These are phyloP conservation scores for Leucophora obtusa DNA, from an alignment of 2,888 invertebrate species.

Conservation along the genomic window DNA sequence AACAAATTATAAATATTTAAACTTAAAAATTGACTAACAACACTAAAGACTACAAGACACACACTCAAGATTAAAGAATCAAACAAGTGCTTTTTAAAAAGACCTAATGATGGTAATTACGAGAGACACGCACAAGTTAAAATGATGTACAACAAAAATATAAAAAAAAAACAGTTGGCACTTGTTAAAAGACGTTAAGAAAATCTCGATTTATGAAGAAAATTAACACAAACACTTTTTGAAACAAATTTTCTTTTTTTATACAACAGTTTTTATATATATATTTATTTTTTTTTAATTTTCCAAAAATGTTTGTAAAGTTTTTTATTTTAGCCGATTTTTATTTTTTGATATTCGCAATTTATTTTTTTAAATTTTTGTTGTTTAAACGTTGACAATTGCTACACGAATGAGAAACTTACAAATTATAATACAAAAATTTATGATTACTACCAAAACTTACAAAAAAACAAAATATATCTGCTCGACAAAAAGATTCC, in stretches of 20 bases:
- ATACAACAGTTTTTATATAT: too few species aligned
- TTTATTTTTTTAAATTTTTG: conserved; percentile 31
- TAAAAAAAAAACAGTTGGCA: conserved; percentile 22
- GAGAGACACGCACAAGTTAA: conserved; percentile 58
- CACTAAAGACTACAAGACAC: conserved; percentile 23
- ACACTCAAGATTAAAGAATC: neutral
- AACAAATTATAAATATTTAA: conserved; percentile 49
- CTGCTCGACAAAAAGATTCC: conserved; percentile 41
- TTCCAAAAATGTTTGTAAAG: conserved; percentile 11
- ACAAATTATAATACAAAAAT: conserved; percentile 63
- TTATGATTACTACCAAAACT: conserved; percentile 61
- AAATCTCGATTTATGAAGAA: neutral
- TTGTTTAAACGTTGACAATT: conserved; percentile 72
- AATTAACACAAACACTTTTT: neutral
- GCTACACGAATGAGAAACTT: conserved; percentile 69
- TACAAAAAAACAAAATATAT: conserved; percentile 41
- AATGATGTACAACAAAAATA: conserved; percentile 19
- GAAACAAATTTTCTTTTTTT: neutral
- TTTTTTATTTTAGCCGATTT: neutral
- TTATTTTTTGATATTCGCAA: conserved; percentile 1
- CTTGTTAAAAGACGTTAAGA: conserved; percentile 33
- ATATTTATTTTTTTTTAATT: neutral
- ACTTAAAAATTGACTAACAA: conserved; percentile 7
- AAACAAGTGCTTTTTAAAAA: conserved; percentile 15
- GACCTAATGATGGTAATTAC: conserved; percentile 61